Conservation (phyloP, 2,888 invertebrate genomes). For the Exocentrus adspersus region DNA sequence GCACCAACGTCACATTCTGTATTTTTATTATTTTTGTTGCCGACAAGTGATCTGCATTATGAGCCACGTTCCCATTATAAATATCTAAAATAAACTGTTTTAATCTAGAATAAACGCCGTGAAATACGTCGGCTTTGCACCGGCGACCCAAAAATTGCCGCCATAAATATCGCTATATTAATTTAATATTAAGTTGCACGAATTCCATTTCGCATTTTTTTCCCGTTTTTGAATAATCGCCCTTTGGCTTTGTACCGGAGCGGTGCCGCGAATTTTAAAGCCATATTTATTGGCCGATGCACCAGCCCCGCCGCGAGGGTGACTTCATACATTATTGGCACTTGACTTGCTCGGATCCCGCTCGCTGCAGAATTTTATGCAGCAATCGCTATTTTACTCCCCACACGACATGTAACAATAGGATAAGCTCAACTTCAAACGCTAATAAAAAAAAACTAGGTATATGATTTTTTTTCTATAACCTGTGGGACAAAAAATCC, state of each 20-base stretch:
- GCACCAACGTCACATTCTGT: constrained; percentile 63
- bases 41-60: constrained; percentile 65
- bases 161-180: constrained; percentile 65
- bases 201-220: constrained; percentile 58
- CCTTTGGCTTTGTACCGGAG: constrained; percentile 27
- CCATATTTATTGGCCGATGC: constrained; percentile 35
- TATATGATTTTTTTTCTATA: too few relatives aligned
- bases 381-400: too few relatives aligned
- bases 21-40: constrained; percentile 63
- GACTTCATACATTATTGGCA: constrained; percentile 37
- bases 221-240: constrained; percentile 44
- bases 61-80: constrained; percentile 63
- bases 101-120: constrained; percentile 65
- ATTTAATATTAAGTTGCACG: constrained; percentile 63
- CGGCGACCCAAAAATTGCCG: constrained; percentile 63
- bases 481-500: too few relatives aligned
- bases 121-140: constrained; percentile 60
- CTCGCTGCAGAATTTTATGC: constrained; percentile 26
- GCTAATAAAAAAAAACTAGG: too few relatives aligned
- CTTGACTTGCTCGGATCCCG: constrained; percentile 32
- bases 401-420: too few relatives aligned
- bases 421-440: too few relatives aligned
- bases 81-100: constrained; percentile 66
- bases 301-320: constrained; percentile 15
- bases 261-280: constrained; percentile 37